Base-by-base conservation (phyloP, 2,888 invertebrate genomes). In the Thereva unica region DNA sequence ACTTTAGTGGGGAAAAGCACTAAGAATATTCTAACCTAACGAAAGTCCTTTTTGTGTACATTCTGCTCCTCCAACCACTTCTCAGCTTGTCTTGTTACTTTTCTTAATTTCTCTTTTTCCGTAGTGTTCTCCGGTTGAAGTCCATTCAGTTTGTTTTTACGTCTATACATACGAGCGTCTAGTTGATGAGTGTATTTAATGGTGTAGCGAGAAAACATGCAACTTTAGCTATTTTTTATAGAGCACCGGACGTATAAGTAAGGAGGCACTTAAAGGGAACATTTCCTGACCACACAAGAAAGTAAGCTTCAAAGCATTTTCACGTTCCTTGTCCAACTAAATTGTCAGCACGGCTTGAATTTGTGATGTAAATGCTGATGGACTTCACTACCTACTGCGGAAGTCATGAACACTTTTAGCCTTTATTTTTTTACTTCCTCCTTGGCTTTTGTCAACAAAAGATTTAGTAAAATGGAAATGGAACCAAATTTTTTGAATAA, bases 241-340 rank as follows among this genome's bases (percentile, higher is more conserved):
- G 54, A 59, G 42, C 53, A 54, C 65, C 61, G 68, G 50, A 64
- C 45, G 49, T 56, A 68, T 59, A 66, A 56, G 64, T 66, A 68
- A 55, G 64, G 50, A 68, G 66, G 66, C 64, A 68, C 68, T 68
- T 68, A 68, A 67, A 68, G 55, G 64, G 41, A 68, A 68, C 68
- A 68, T 68, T 68, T 68, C 67, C 68, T 68, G 66, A 64, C 64
- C 68, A 67, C 66, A 68, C 68, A 68, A 64, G 61, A 61, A 61
- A 61, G 50, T 34, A 50, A 50, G 47, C 57, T 59, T 47, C 7
- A 45, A 5, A 23, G 34, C 47, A 38, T 38, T 34, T 45, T 23
- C 10, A n/a, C 37, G 53, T 10, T 40, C 35, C 42, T 23, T 41
- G 40, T 42, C 10, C 10, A 40, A 23, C 7, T 38, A 47, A 59